phyloP scores from a whole-genome alignment of 1,140 invertebrate species.

The Drosophila ambigua region DNA sequence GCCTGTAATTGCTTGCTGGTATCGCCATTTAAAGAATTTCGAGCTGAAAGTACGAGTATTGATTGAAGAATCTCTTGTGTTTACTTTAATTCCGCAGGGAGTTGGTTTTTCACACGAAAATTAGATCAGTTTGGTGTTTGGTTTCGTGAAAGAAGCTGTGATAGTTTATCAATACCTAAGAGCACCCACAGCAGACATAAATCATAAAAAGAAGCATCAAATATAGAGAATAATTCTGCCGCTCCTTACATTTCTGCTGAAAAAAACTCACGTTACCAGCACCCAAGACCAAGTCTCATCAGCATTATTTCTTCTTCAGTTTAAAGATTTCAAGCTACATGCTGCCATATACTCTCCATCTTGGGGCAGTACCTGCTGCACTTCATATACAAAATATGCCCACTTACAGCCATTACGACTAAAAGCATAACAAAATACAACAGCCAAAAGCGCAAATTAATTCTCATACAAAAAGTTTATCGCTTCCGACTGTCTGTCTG shows the following conservation, averaged over 20 bases:
- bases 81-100: no score
- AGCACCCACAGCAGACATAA: not conserved
- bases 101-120: no score
- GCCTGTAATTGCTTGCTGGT: conserved; percentile 2
- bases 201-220: no score
- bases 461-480: conserved; percentile 78
- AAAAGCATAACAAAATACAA: conserved; percentile 69
- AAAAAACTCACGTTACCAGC: not conserved
- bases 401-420: conserved; percentile 75
- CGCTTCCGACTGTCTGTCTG: conserved; percentile 27
- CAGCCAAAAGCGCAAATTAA: conserved; percentile 74
- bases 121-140: no score
- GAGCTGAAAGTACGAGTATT: no score
- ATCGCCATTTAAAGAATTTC: not conserved
- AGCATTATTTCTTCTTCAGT: not conserved
- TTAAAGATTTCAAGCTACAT: conserved; percentile 16
- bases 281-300: not conserved
- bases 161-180: not conserved
- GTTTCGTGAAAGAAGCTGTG: no score
- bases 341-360: not conserved
- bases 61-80: no score
- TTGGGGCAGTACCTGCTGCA: conserved; percentile 13
- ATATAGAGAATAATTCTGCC: no score
- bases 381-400: conserved; percentile 55
- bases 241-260: no score